phyloP scores from a whole-genome alignment of 2,888 invertebrate species.

The Aphelenchoides bicaudatus region DNA sequence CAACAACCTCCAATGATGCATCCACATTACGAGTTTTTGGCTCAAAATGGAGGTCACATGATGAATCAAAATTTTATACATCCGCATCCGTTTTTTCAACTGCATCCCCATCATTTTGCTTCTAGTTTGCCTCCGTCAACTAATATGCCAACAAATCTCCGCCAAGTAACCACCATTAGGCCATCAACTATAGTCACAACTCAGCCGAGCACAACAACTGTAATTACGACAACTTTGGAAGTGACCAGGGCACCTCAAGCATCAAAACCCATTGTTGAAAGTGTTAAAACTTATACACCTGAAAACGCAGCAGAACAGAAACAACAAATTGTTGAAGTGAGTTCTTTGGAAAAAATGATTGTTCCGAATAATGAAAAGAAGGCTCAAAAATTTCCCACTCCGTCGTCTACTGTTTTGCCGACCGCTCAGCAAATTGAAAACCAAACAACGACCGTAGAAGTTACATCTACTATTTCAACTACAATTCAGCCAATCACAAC shows the following conservation, averaged over 20 bases:
- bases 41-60: background rate
- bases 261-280: background rate
- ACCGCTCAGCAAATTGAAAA: no score
- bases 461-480: background rate
- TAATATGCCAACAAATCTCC: background rate
- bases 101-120: background rate
- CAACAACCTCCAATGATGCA: slow-evolving; percentile 8
- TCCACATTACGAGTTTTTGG: slow-evolving; percentile 8
- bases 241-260: background rate
- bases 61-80: slow-evolving; percentile 4
- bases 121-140: background rate
- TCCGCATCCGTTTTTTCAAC: slow-evolving; percentile 5
- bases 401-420: background rate
- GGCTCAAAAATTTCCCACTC: background rate
- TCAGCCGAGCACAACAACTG: background rate
- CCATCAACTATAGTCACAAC: background rate
- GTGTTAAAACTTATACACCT: no score
- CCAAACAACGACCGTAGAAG: background rate
- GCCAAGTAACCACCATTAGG: no score
- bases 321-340: no score
- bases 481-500: background rate
- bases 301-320: no score
- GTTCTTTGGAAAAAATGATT: no score
- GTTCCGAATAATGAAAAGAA: no score
- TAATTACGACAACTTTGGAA: background rate